phyloP scores from a whole-genome alignment of 2,888 invertebrate species.

The Phortica okadai region DNA sequence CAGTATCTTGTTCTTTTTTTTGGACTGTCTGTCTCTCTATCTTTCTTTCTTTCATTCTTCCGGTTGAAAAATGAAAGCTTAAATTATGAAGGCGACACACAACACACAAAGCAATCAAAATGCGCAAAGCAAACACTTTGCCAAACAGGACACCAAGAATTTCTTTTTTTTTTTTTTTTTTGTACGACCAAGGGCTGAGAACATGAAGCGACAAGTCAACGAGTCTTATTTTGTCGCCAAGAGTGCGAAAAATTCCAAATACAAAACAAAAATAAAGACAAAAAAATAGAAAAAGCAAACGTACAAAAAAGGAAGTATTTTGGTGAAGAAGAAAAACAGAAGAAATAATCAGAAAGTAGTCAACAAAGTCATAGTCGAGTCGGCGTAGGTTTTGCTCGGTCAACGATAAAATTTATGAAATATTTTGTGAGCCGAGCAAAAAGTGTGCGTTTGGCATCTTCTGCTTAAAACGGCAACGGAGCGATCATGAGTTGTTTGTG shows the following conservation, averaged over 20 bases:
- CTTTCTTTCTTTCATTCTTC: conserved; percentile 32
- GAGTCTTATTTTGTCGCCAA: conserved; percentile 47
- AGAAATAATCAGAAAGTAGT: neutral
- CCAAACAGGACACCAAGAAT: conserved; percentile 29
- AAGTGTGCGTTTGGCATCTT: neutral
- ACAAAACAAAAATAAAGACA: conserved; percentile 41
- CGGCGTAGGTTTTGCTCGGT: conserved; percentile 45
- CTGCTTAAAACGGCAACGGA: neutral
- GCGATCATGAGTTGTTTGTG: no score
- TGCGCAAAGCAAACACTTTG: conserved; percentile 38
- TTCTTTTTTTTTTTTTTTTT: no score
- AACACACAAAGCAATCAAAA: conserved; percentile 55
- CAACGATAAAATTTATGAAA: conserved; percentile 60
- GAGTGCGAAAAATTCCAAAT: conserved; percentile 18
- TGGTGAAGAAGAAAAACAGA: neutral
- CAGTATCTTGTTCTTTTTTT: neutral
- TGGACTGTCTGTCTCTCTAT: neutral
- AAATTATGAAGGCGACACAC: conserved; percentile 59
- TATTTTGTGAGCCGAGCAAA: conserved; percentile 47
- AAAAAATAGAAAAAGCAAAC: conserved; percentile 40
- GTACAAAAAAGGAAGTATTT: conserved; percentile 11
- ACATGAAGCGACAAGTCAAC: conserved; percentile 45
- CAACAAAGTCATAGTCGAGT: neutral
- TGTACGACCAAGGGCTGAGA: conserved; percentile 46
- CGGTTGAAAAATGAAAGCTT: conserved; percentile 52